phyloP scores from a whole-genome alignment of 2,797 vertebrate species.

The Rhabdophis nuchalis region DNA sequence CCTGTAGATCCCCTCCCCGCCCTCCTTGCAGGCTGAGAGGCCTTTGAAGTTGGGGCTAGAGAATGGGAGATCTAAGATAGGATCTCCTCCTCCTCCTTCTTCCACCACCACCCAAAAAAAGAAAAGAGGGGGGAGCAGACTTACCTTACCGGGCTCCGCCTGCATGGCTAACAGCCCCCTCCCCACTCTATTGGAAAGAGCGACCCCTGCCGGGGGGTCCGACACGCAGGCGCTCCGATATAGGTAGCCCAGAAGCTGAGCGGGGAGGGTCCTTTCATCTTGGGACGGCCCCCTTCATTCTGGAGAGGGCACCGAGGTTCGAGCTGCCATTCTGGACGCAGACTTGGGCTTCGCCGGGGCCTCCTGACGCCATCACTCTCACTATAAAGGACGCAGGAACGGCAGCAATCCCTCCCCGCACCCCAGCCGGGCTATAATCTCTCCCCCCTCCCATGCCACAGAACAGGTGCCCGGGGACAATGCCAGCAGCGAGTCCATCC shows the following conservation, averaged over 20 bases:
- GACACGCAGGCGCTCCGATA: neutral
- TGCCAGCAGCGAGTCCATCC: slow-evolving; percentile 7
- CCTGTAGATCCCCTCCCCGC: neutral
- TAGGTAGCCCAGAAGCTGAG: neutral
- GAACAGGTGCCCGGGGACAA: slow-evolving; percentile 37
- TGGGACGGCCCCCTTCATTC: slow-evolving; percentile 20
- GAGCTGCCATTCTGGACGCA: slow-evolving; percentile 1
- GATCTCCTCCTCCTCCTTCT: neutral
- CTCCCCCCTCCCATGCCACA: slow-evolving; percentile 33
- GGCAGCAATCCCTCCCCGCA: slow-evolving; percentile 9
- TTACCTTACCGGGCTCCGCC: neutral
- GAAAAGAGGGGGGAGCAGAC: neutral
- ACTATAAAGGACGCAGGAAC: slow-evolving; percentile 3
- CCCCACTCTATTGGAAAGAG: neutral
- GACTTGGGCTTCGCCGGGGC: neutral
- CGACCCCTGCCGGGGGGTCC: slow-evolving; percentile 9
- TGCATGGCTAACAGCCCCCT: no score
- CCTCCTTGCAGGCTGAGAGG: neutral
- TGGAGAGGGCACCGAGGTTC: slow-evolving; percentile 13
- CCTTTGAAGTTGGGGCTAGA: slow-evolving; percentile 17
- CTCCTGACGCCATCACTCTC: slow-evolving; percentile 41
- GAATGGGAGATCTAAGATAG: slow-evolving; percentile 2
- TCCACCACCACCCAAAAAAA: neutral
- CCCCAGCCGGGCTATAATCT: slow-evolving; percentile 27
- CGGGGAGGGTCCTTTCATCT: neutral